Evolutionary conservation across 2,797 vertebrate genomes (phyloP).

Genomic region (Poecilia velifera): DNA sequence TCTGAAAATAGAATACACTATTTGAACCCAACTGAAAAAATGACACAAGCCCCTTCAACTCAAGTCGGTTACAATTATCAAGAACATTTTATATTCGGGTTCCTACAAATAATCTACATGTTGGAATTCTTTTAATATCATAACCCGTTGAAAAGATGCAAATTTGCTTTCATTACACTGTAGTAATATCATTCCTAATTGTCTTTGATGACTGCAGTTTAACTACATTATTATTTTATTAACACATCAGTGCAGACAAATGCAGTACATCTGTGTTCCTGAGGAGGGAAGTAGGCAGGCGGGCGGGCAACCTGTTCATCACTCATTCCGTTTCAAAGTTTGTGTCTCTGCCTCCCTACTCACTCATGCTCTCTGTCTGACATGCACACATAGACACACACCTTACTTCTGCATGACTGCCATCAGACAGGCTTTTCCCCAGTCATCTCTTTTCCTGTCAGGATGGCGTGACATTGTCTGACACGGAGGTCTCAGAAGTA

Average conservation of each 20-base stretch:
- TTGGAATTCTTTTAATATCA: background rate
- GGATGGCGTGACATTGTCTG: constrained; percentile 58
- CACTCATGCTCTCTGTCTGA: constrained; percentile 5
- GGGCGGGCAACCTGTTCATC: constrained; percentile 42
- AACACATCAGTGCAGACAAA: constrained; percentile 25
- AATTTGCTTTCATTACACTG: constrained; percentile 10
- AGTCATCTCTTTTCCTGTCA: constrained; percentile 59
- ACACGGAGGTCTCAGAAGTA: constrained; percentile 11
- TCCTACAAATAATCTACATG: background rate
- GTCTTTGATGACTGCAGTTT: constrained; percentile 35
- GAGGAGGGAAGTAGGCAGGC: constrained; percentile 19
- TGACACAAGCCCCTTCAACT: background rate
- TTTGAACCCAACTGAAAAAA: background rate
- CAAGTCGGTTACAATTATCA: background rate
- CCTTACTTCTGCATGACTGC: constrained; percentile 38
- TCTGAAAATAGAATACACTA: background rate
- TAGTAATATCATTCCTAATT: constrained; percentile 23
- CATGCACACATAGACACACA: constrained; percentile 4
- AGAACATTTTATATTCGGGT: constrained; percentile 2
- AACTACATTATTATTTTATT: constrained; percentile 24
- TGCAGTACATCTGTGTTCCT: constrained; percentile 27
- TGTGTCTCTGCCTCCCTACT: constrained; percentile 32
- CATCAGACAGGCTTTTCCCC: constrained; percentile 73
- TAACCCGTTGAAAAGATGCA: constrained; percentile 5
- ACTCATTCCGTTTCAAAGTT: constrained; percentile 55